Base-by-base conservation (phyloP, 2,797 vertebrate species). In the Sandelia bainsii region DNA sequence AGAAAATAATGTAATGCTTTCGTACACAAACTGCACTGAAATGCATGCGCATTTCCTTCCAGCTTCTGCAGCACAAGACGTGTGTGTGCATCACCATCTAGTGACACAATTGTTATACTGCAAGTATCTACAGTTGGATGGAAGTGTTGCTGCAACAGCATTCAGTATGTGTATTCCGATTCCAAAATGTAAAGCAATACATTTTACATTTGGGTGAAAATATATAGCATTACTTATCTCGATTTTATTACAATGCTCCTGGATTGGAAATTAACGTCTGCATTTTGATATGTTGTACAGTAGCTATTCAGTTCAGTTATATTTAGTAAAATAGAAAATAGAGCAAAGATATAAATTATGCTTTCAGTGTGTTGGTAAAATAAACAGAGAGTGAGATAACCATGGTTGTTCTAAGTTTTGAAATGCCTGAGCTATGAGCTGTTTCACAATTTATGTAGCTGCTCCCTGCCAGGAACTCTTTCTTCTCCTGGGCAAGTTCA, bases 11-110 rank as follows among this genome's bases (percentile, higher is more conserved):
- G 8, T 5, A 1, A 3, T 25, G 4, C 37, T 49, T 65, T 10
- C 29, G 9, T 13, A 45, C 25, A 22, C n/a, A 6, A 40, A 29
- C 1, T 51, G 14, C 7, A 34, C 34, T 60, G 19, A 62, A 17
- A 3, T 2, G 8, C 4, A 3, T 32, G 5, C 5, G 23, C 3
- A 17, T 63, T 7, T 46, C 32, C 51, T 5, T 1, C 12, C 20
- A 57, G 14, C 17, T 5, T 27, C 8, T 34, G 17, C 7, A 40
- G 45, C 12, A 8, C 16, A n/a, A 60, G 2, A 48, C 63, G 11
- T 23, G 17, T 11, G 34, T 62, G 8, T 64, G 32, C 32, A 77
- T 20, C 51, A 67, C 85, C 89, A 82, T 83, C 92, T 93, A 87
- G 87, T 90, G 93, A 27, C 39, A 5, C 20, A 29, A 12, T 25